phyloP scores from a whole-genome alignment of 2,888 invertebrate genomes.

The Ceramica pisi region DNA sequence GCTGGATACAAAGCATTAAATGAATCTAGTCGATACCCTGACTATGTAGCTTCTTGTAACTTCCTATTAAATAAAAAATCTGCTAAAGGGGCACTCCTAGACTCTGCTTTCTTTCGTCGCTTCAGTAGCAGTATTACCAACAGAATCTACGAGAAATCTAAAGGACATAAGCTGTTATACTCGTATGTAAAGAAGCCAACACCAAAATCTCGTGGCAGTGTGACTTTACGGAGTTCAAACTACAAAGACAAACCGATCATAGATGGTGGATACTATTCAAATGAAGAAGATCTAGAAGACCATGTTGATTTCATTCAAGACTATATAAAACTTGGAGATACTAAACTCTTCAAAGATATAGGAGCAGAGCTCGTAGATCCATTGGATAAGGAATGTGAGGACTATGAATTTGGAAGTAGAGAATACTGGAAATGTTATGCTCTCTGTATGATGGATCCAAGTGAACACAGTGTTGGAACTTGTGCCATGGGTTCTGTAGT shows the following conservation, averaged over 20 bases:
- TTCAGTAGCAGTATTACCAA: slow-evolving; percentile 65
- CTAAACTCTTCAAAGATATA: slow-evolving; percentile 29
- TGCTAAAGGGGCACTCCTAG: neutral
- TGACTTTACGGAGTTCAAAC: slow-evolving; percentile 70
- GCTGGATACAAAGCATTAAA: slow-evolving; percentile 73
- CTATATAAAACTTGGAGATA: slow-evolving; percentile 27
- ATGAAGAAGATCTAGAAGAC: slow-evolving; percentile 45
- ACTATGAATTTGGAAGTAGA: neutral
- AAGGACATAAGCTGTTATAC: slow-evolving; percentile 63
- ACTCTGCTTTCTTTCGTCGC: neutral
- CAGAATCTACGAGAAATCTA: slow-evolving; percentile 59
- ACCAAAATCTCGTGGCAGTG: slow-evolving; percentile 74
- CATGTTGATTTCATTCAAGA: slow-evolving; percentile 45
- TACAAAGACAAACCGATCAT: slow-evolving; percentile 70
- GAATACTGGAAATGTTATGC: slow-evolving; percentile 50
- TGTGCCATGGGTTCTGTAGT: slow-evolving; percentile 53
- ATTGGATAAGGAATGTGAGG: neutral
- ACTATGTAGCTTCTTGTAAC: slow-evolving; percentile 68
- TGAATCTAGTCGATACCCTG: slow-evolving; percentile 72
- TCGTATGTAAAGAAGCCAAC: slow-evolving; percentile 68
- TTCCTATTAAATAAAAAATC: neutral
- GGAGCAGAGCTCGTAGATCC: slow-evolving; percentile 34
- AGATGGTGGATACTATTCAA: slow-evolving; percentile 70
- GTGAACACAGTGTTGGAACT: slow-evolving; percentile 16
- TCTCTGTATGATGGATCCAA: slow-evolving; percentile 21